Evolutionary conservation across 1,140 invertebrate species (phyloP).

Genomic region (Tachypleus tridentatus): DNA sequence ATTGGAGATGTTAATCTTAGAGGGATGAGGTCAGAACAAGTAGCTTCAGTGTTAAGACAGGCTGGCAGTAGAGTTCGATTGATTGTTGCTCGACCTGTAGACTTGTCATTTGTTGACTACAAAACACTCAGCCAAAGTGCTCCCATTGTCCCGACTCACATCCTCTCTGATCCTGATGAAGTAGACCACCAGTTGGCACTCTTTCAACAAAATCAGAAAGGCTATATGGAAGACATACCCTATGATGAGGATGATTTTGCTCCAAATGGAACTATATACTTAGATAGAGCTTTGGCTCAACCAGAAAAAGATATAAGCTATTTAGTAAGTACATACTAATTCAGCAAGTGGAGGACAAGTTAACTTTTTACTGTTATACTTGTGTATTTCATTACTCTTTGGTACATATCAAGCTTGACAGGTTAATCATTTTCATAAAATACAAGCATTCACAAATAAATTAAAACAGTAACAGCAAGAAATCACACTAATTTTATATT

Average conservation of each 20-base stretch:
- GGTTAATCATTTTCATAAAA: no score
- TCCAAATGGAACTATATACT: neutral
- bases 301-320: no score
- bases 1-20: slow-evolving; percentile 84
- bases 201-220: slow-evolving; percentile 31
- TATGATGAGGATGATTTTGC: no score
- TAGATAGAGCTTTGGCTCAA: neutral
- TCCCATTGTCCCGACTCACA: slow-evolving; percentile 67
- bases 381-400: no score
- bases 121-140: slow-evolving; percentile 56
- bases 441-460: no score
- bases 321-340: no score
- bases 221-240: neutral
- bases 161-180: slow-evolving; percentile 71
- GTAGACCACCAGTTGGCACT: slow-evolving; percentile 58
- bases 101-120: slow-evolving; percentile 55
- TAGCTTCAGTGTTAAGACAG: slow-evolving; percentile 79
- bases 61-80: slow-evolving; percentile 71
- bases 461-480: no score
- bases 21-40: slow-evolving; percentile 84
- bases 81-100: slow-evolving; percentile 74
- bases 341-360: no score
- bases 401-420: no score
- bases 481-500: no score
- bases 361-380: no score